Evolutionary conservation across 1,140 invertebrate genomes (phyloP), one percentile per base, ranked within the genome.

Genomic region (Arctopsyche grandis): DNA sequence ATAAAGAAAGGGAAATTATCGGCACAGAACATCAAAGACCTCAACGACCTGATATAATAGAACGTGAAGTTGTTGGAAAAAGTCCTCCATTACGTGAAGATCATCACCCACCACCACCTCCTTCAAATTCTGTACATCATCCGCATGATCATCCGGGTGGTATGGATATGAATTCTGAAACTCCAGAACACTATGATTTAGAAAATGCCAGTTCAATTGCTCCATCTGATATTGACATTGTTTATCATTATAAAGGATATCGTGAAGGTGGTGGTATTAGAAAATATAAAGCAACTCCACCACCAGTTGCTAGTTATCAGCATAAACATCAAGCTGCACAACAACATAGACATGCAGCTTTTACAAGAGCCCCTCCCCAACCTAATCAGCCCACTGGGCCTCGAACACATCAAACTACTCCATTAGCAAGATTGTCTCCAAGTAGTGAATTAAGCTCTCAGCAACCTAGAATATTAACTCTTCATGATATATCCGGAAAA

Each of bases 151-250:
- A 91, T 78, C 89, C 90, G 0, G 90, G 90, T 77, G 90, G 90
- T 46, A 91, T 91, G 77, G 91, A 92, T 81, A 85, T 93, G 70
- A 93, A 94, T 85, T 93, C 94, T 0, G 96, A 98, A 85, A 91
- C 95, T 81, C 96, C 97, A 0, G 97, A 99, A 85, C 97, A 98
- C 85, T 99, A 99, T 84, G 97, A 99, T 86, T 88, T 99, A 73
- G 97, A 99, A 87, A 99, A 99, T 87, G 96, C 97, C 0, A 98
- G 96, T 85, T 98, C 96, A 0, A 98, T 99, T 81, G 98, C 98
- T 0, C 97, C 98, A 0, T 98, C 96, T 10, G 98, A 99, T 86
- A 98, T 98, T 79, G 97, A 99, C 84, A 96, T 99, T 79, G 96
- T 98, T 0, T 97, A 97, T 84, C 97, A 99, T 85, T 99, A 99